phyloP scores from a whole-genome alignment of 1,140 invertebrate species.

The Anastrepha ludens region DNA sequence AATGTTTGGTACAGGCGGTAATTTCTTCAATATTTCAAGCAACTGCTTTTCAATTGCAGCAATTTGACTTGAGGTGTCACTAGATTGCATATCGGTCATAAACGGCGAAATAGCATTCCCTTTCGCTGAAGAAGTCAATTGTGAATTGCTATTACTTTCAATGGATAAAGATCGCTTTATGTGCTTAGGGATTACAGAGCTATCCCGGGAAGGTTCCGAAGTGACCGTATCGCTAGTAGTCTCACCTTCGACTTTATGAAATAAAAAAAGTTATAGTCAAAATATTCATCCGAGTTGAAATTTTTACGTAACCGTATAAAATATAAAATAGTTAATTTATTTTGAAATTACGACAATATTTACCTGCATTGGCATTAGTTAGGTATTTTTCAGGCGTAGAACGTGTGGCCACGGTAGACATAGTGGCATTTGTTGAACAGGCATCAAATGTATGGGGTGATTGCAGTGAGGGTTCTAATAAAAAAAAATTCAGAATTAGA shows the following conservation, averaged over 20 bases:
- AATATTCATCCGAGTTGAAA: background rate
- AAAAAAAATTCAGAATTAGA: conserved; percentile 5
- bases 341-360: background rate
- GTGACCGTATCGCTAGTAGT: conserved; percentile 69
- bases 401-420: conserved; percentile 48
- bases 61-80: background rate
- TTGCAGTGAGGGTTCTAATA: conserved; percentile 65
- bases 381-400: conserved; percentile 60
- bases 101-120: background rate
- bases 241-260: conserved; percentile 59
- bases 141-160: conserved; percentile 66
- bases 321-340: background rate
- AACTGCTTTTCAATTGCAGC: conserved; percentile 25
- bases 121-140: background rate
- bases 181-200: conserved; percentile 58
- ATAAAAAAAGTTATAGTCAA: background rate
- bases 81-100: background rate
- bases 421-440: conserved; percentile 60
- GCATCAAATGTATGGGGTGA: conserved; percentile 64
- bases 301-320: background rate
- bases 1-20: conserved; percentile 8
- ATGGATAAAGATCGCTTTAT: conserved; percentile 60
- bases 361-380: conserved; percentile 20
- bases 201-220: conserved; percentile 67
- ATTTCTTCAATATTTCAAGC: conserved; percentile 42